Base-by-base conservation (phyloP, 2,113 vertebrate genomes). In the Scomber colias region DNA sequence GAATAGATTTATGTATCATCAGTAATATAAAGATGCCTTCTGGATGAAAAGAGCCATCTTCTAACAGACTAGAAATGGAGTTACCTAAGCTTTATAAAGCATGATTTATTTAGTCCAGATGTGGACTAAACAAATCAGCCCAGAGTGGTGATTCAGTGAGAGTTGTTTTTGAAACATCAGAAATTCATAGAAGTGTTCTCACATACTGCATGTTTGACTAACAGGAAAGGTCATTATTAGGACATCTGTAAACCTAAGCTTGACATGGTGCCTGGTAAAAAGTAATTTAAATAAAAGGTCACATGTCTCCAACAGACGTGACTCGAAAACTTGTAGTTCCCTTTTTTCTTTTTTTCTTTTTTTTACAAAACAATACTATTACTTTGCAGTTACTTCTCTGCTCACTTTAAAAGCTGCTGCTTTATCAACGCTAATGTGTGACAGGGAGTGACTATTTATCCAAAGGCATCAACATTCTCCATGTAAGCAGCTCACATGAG, bases 401-500 rank as follows among this genome's bases (percentile, higher is more conserved):
- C 5, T 69, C 44, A 11, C 8, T 8, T 6, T n/a, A 54, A 16
- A 56, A 61, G 35, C 21, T 35, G 8, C 11, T 67, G 46, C 61
- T 69, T 60, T 13, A 59, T 74, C 50, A 59, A 4, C 59, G 60
- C 35, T 44, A 68, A 61, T 72, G 63, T 76, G 46, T 75, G 12
- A 46, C 46, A 70, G 31, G 27, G 44, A 55, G 27, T 35, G 54
- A 14, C 57, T 77, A 60, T 74, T 81, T 77, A 21, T 82, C 61
- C 13, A 67, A 30, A 67, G 49, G 46, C 54, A 21, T 65, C 44
- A 35, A 17, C 64, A 17, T 66, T 50, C 55, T 70, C 30, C 2
- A 30, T 49, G 13, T 81, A 62, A 75, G 65, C 60, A 49, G 48
- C 69, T 72, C 66, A 80, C 12, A 44, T 61, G 75, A 80, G 44